Percentiles rank a stretch among this genome's conserved stretches.
phyloP scores from a whole-genome alignment of 2,113 vertebrate species.

The Tragelaphus strepsiceros region DNA sequence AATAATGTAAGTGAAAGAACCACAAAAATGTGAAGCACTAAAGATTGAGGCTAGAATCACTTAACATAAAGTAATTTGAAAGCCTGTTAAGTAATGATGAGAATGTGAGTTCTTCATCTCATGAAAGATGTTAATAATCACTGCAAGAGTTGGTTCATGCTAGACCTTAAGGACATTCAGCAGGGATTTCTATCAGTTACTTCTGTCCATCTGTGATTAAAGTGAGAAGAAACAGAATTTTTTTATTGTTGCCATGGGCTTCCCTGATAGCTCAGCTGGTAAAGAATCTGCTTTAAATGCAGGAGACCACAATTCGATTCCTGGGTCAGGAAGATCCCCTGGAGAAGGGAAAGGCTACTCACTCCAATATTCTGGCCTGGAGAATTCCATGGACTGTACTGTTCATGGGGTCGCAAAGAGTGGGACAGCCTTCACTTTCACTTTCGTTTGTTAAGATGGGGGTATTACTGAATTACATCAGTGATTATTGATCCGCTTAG shows the following conservation, averaged over 20 bases:
- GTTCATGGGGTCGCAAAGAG: background rate
- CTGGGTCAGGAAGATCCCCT: background rate
- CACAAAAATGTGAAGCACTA: background rate
- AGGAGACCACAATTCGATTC: background rate
- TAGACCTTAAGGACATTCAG: background rate
- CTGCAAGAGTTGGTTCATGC: background rate
- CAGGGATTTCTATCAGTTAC: conserved; percentile 5
- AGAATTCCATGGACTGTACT: background rate
- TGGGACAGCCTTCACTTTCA: background rate
- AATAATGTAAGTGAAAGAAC: background rate
- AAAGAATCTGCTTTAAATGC: background rate
- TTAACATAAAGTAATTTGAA: background rate
- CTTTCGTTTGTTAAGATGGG: background rate
- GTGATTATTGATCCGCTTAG: background rate
- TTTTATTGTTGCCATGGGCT: background rate
- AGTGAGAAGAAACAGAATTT: conserved; percentile 21
- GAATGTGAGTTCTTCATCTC: background rate
- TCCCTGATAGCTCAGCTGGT: background rate
- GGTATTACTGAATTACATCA: background rate
- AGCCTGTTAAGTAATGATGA: background rate
- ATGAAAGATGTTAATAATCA: conserved; percentile 3
- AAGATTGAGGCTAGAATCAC: background rate
- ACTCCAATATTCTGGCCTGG: background rate
- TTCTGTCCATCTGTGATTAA: conserved; percentile 35
- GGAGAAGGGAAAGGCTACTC: background rate